A percentile compares a stretch with the other conserved stretches of the same genome.
These are phyloP conservation scores for Dicaeum eximium DNA, from an alignment of 2,113 vertebrate species.

Conservation along the genomic window DNA sequence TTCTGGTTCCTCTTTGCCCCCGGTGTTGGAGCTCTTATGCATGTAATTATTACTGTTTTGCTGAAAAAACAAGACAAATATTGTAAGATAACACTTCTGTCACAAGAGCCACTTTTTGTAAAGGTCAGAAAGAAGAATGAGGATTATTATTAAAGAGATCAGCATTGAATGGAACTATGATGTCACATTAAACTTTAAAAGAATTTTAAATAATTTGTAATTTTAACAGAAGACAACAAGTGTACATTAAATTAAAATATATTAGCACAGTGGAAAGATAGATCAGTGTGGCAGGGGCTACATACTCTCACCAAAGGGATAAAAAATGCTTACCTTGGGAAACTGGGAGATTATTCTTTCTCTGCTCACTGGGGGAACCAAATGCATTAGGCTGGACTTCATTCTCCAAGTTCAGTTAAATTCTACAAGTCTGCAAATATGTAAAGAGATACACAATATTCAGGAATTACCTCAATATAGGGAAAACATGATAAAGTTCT, in stretches of 20 bases:
- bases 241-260: background rate
- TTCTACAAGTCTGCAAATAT: background rate
- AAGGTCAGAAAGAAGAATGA: background rate
- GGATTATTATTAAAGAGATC: background rate
- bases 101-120: background rate
- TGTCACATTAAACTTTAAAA: background rate
- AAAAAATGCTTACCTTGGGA: conserved; percentile 78
- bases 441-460: background rate
- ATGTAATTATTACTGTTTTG: background rate
- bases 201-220: background rate
- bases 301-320: background rate
- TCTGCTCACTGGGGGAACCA: conserved; percentile 73
- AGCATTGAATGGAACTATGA: background rate
- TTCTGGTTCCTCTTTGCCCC: background rate
- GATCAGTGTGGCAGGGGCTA: background rate
- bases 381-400: conserved; percentile 62
- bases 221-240: background rate
- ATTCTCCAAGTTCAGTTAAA: conserved; percentile 35
- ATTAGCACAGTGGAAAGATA: background rate
- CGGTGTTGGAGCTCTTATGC: background rate
- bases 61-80: background rate
- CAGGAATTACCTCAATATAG: background rate
- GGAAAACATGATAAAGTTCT: background rate
- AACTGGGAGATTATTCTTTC: conserved; percentile 81
- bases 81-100: background rate